phyloP scores from a whole-genome alignment of 2,797 vertebrate genomes.

The Microctenopoma stevenorrisi region DNA sequence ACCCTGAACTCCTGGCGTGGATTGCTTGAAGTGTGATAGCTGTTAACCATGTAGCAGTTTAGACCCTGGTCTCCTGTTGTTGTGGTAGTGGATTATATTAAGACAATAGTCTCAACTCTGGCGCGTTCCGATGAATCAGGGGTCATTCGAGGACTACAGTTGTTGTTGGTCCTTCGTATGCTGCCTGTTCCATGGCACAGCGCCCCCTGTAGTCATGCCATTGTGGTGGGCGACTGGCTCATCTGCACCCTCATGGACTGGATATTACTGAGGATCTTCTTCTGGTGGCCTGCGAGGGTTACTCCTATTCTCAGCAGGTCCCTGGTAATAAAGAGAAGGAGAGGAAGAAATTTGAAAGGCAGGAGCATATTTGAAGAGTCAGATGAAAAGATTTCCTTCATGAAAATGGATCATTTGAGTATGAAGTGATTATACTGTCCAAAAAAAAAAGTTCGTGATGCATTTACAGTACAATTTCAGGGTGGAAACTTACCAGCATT shows the following conservation, averaged over 20 bases:
- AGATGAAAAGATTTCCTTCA: slow-evolving; percentile 47
- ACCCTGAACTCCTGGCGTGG: slow-evolving; percentile 75
- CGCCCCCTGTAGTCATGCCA: slow-evolving; percentile 93
- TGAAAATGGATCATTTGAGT: slow-evolving; percentile 27
- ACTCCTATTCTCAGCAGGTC: slow-evolving; percentile 99
- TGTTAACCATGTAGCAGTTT: slow-evolving; percentile 57
- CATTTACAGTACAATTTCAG: slow-evolving; percentile 39
- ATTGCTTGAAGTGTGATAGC: slow-evolving; percentile 63
- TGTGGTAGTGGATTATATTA: slow-evolving; percentile 79
- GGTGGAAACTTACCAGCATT: slow-evolving; percentile 29
- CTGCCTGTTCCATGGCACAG: slow-evolving; percentile 83
- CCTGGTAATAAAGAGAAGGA: slow-evolving; percentile 74
- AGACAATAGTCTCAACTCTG: slow-evolving; percentile 87
- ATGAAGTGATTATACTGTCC: slow-evolving; percentile 18
- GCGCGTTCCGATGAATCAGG: slow-evolving; percentile 82
- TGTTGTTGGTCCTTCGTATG: slow-evolving; percentile 77
- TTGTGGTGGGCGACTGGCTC: slow-evolving; percentile 91
- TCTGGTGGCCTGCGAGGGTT: slow-evolving; percentile 98
- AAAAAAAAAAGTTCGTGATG: slow-evolving; percentile 21
- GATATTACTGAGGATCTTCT: slow-evolving; percentile 97
- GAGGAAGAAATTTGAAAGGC: slow-evolving; percentile 30
- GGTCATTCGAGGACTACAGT: slow-evolving; percentile 78
- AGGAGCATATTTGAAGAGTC: slow-evolving; percentile 28
- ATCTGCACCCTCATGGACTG: slow-evolving; percentile 98
- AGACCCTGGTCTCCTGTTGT: slow-evolving; percentile 79